Base-by-base conservation (phyloP, 2,888 invertebrate genomes). In the Blastobasis adustella region DNA sequence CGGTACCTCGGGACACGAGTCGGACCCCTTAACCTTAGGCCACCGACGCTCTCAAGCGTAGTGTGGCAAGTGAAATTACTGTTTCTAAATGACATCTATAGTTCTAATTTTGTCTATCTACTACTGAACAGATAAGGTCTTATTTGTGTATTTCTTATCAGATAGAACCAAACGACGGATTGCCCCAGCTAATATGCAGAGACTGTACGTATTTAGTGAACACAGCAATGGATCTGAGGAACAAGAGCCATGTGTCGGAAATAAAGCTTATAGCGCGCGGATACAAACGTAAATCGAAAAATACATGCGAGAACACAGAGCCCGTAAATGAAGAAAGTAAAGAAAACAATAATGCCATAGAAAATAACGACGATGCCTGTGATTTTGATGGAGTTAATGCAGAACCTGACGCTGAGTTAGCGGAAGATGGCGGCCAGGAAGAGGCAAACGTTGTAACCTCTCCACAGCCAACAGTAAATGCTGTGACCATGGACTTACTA, bases 111-210 rank as follows among this genome's bases (percentile, higher is more conserved):
- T 23, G 23, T 23, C 23, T 23, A 23, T 23, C 23, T 23, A 23
- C 23, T 23, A 23, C 23, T 3, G 23, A 23, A 23, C 23, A 23
- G 23, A 23, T 23, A 23, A 23, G 23, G 23, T 23, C 2, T 23
- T 23, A 2, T 47, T 40, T 10, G n/a, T 46, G n/a, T n/a, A n/a
- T n/a, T n/a, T n/a, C n/a, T n/a, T 55, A 50, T 3, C 41, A 58
- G 58, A 55, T 63, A 9, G 45, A 53, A 49, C 37, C 45, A 40
- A 56, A 63, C 45, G 63, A 63, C 39, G 61, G 60, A 0, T 47
- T 59, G 1, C 60, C 61, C 5, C 63, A 63, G 50, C 10, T 48
- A 45, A 57, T 61, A 40, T 63, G 63, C 45, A 39, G 5, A 7
- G 37, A 45, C 8, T 63, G 63, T 49, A 55, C 50, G 9, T 46